A percentile compares a stretch with the other conserved stretches of the same genome.
These are phyloP conservation scores for Papilio dardanus DNA, from an alignment of 1,140 invertebrate species.

Conservation along the genomic window DNA sequence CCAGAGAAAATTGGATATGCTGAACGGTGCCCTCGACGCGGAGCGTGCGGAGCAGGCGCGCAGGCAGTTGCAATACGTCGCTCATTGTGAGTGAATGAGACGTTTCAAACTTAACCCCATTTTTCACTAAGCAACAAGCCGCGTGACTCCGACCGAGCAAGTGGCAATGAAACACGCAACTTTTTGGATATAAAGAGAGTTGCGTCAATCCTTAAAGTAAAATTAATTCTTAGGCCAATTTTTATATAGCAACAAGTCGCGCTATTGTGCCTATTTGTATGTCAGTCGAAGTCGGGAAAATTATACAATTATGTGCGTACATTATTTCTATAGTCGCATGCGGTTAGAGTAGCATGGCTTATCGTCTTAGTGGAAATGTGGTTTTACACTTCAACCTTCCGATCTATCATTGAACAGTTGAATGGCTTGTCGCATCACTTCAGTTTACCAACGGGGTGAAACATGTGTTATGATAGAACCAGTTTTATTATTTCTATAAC, in stretches of 20 bases:
- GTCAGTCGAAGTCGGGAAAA: too few species aligned
- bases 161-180: neutral
- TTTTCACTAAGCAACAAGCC: neutral
- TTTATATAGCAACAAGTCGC: too few species aligned
- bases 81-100: slow-evolving; percentile 73
- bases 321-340: too few species aligned
- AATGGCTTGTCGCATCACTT: slow-evolving; percentile 19
- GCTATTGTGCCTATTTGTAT: too few species aligned
- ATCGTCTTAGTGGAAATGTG: neutral
- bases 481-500: neutral
- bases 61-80: slow-evolving; percentile 80
- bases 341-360: neutral
- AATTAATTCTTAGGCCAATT: too few species aligned
- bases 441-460: neutral
- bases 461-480: neutral
- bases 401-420: slow-evolving; percentile 30
- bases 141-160: neutral
- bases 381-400: slow-evolving; percentile 8
- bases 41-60: slow-evolving; percentile 85
- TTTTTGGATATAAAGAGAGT: too few species aligned
- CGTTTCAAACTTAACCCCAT: neutral
- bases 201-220: too few species aligned
- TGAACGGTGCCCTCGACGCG: slow-evolving; percentile 95
- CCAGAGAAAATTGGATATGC: slow-evolving; percentile 94
- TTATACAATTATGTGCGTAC: too few species aligned